Evolutionary conservation across 2,888 invertebrate genomes (phyloP).

Genomic region (Hypomecis punctinalis): DNA sequence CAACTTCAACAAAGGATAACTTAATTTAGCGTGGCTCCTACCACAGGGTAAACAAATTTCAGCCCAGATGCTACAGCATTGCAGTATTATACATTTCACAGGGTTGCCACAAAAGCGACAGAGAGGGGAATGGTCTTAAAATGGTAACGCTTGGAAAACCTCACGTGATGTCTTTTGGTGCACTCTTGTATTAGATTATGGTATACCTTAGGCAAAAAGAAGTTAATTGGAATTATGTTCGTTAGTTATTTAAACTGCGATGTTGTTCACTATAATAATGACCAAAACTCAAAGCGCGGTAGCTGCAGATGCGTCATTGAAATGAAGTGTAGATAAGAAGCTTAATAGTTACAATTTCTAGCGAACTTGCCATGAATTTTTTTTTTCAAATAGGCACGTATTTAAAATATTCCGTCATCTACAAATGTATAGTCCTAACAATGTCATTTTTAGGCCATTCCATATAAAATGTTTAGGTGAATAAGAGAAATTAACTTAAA

Average conservation of each 20-base stretch:
- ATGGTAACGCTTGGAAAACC: neutral
- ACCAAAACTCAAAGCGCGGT: neutral
- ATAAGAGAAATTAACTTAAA: too few relatives aligned
- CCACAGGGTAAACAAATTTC: conserved; percentile 11
- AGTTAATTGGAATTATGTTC: neutral
- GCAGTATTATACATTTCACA: conserved; percentile 18
- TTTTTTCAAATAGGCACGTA: too few relatives aligned
- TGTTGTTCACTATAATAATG: too few relatives aligned
- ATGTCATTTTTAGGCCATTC: too few relatives aligned
- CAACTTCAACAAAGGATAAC: conserved; percentile 2
- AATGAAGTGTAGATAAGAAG: too few relatives aligned
- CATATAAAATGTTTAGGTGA: too few relatives aligned
- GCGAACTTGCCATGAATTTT: too few relatives aligned
- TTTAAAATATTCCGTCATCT: too few relatives aligned
- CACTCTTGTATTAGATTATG: neutral
- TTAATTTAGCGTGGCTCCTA: conserved; percentile 10
- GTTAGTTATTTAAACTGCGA: neutral
- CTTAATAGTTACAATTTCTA: too few relatives aligned
- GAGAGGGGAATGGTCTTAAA: neutral
- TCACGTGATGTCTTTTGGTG: conserved; percentile 6
- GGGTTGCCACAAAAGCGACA: conserved; percentile 5
- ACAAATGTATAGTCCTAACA: too few relatives aligned
- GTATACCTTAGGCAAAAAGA: neutral
- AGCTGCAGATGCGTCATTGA: too few relatives aligned
- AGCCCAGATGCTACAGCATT: conserved; percentile 22